A percentile compares a stretch with the other conserved stretches of the same genome.
These are phyloP conservation scores for Belgica antarctica DNA, from an alignment of 2,888 invertebrate species.

Conservation along the genomic window DNA sequence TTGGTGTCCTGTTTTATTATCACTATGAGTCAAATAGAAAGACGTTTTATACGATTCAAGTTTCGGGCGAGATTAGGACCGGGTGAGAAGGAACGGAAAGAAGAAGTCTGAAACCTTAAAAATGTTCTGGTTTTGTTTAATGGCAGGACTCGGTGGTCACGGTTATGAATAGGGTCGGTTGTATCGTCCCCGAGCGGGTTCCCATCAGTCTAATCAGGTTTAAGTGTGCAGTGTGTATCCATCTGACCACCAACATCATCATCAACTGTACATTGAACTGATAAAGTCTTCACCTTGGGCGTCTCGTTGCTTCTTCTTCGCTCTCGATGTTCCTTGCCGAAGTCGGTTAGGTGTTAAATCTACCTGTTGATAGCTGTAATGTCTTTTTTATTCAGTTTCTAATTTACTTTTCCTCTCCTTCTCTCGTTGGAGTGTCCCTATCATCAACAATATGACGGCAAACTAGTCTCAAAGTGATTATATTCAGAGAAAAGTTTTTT, in stretches of 20 bases:
- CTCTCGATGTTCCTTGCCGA: neutral
- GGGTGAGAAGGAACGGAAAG: neutral
- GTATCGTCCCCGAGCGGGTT: too few relatives aligned
- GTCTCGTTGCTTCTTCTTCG: neutral
- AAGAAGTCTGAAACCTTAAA: neutral
- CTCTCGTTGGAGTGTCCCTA: neutral
- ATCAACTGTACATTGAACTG: conserved; percentile 6
- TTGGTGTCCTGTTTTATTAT: conserved; percentile 27
- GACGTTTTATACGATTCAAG: conserved; percentile 4
- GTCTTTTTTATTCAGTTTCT: conserved; percentile 41
- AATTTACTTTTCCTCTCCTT: conserved; percentile 37
- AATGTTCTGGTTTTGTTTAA: too few relatives aligned
- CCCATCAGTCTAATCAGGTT: too few relatives aligned
- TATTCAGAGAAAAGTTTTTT: conserved; percentile 20
- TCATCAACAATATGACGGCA: conserved; percentile 13
- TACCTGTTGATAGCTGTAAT: conserved; percentile 40
- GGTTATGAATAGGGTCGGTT: too few relatives aligned
- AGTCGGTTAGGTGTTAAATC: conserved; percentile 33
- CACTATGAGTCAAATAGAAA: neutral
- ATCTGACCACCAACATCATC: conserved; percentile 33
- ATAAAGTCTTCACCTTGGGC: neutral
- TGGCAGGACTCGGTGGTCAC: too few relatives aligned
- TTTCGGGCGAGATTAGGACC: too few relatives aligned
- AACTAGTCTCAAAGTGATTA: conserved; percentile 5
- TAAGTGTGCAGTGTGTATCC: neutral